These are phyloP conservation scores for Leptonema lineaticorne DNA, from an alignment of 1,140 invertebrate genomes.

Conservation along the genomic window DNA sequence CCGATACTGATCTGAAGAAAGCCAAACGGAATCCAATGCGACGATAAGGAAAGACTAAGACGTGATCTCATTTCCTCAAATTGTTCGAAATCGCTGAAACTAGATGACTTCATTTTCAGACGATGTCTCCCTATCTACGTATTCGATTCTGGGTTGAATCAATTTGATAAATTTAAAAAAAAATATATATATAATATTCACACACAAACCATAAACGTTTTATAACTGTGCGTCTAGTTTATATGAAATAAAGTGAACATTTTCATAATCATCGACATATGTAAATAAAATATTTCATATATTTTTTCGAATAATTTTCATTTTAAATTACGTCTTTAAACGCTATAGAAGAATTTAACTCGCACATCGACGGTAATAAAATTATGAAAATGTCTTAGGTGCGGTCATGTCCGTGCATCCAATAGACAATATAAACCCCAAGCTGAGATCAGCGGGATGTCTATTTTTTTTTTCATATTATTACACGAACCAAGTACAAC, in stretches of 20 bases:
- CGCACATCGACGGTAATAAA: not conserved
- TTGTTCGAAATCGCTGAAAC: not conserved
- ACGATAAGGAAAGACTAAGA: not conserved
- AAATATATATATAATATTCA: too few relatives aligned
- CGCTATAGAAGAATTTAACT: not conserved
- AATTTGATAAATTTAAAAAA: too few relatives aligned
- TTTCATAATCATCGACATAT: not conserved
- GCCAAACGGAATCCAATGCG: not conserved
- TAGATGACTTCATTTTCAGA: not conserved
- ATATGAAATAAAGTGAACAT: not conserved
- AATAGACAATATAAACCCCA: not conserved
- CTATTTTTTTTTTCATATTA: not conserved
- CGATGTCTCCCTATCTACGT: too few relatives aligned
- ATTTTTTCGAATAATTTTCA: too few relatives aligned
- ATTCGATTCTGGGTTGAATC: too few relatives aligned
- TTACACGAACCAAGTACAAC: not conserved
- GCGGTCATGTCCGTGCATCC: not conserved
- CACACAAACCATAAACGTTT: not conserved
- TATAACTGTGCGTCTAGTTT: not conserved
- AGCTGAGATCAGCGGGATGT: conserved; percentile 10
- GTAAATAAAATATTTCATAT: not conserved
- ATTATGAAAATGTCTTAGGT: not conserved
- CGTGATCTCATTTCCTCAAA: not conserved
- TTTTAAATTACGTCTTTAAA: too few relatives aligned
- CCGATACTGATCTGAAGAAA: too few relatives aligned